These are phyloP conservation scores for Pinctada fucata DNA, from an alignment of 2,888 invertebrate genomes.

Conservation along the genomic window DNA sequence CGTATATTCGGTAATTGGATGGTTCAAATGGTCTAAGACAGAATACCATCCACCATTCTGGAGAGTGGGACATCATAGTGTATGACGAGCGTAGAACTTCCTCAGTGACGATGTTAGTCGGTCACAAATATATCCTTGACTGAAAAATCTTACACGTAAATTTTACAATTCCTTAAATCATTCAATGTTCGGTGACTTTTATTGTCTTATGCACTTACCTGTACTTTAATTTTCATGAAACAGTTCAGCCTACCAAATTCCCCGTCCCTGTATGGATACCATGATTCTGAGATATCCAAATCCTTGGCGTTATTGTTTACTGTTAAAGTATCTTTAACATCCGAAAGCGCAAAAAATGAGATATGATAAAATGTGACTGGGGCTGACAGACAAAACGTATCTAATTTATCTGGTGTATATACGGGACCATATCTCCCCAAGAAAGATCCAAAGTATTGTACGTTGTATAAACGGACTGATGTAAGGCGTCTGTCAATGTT, in stretches of 20 bases:
- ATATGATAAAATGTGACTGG: not conserved
- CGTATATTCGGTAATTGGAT: too few relatives aligned
- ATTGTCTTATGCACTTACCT: too few relatives aligned
- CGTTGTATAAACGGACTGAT: not conserved
- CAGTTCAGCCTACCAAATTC: not conserved
- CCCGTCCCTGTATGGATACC: too few relatives aligned
- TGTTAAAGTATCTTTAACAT: not conserved
- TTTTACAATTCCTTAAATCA: too few relatives aligned
- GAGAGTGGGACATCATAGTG: too few relatives aligned
- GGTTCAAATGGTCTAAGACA: too few relatives aligned
- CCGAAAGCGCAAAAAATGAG: not conserved
- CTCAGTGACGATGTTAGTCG: too few relatives aligned
- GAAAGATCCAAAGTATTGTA: not conserved
- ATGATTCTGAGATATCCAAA: not conserved
- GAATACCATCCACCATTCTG: too few relatives aligned
- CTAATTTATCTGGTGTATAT: not conserved
- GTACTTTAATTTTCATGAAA: slow-evolving; percentile 1
- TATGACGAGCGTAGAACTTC: too few relatives aligned
- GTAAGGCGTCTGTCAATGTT: not conserved
- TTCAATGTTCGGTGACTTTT: too few relatives aligned
- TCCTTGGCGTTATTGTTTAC: not conserved
- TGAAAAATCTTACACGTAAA: too few relatives aligned
- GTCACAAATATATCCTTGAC: too few relatives aligned
- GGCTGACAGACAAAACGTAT: not conserved
- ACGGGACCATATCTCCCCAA: not conserved